Evolutionary conservation across 2,113 vertebrate species (phyloP).

Genomic region (Lampris incognitus): DNA sequence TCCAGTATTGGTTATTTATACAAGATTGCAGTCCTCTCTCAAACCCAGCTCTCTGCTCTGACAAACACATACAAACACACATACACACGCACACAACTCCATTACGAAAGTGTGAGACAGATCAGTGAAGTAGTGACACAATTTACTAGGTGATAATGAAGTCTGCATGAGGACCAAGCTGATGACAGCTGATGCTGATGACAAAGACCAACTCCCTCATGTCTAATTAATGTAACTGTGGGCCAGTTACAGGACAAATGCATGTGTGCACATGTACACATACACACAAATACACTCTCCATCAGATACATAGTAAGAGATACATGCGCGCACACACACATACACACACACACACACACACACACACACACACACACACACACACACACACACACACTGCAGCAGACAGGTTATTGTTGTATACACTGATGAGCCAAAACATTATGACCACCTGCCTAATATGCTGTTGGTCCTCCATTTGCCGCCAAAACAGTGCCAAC

Average conservation of each 20-base stretch:
- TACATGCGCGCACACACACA: background rate
- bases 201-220: background rate
- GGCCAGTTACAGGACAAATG: no score
- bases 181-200: background rate
- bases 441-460: no score
- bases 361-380: constrained; percentile 2
- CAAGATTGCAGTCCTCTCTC: no score
- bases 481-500: no score
- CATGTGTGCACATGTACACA: background rate
- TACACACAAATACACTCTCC: background rate
- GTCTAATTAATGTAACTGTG: background rate
- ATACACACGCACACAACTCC: background rate
- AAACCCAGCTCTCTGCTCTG: no score
- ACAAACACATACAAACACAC: background rate
- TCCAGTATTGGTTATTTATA: no score
- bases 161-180: background rate
- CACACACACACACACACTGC: background rate
- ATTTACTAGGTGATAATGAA: background rate
- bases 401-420: background rate
- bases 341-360: background rate
- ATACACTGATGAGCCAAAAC: no score
- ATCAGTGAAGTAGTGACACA: background rate
- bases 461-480: no score
- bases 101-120: background rate
- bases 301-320: background rate